Percentiles rank a stretch among this genome's conserved stretches.
Evolutionary conservation across 1,140 invertebrate genomes (phyloP).

Genomic region (Ooceraea biroi): DNA sequence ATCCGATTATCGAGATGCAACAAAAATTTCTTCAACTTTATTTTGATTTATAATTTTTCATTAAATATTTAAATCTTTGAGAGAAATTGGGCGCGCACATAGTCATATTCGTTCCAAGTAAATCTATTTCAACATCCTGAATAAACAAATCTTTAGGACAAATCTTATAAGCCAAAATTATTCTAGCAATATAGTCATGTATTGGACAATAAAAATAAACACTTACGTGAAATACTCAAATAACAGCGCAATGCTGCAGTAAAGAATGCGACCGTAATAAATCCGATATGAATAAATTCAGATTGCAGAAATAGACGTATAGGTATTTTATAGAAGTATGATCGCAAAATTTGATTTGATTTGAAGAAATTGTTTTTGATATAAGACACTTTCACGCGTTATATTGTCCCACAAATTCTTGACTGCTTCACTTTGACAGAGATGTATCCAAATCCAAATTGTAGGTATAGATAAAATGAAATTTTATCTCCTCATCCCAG

Average conservation of each 20-base stretch:
- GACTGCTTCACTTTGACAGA: background rate
- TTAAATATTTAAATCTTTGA: conserved; percentile 1
- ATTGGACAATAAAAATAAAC: background rate
- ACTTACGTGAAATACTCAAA: background rate
- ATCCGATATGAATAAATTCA: background rate
- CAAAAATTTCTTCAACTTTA: background rate
- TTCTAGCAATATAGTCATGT: background rate
- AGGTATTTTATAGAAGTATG: background rate
- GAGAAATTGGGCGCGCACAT: background rate
- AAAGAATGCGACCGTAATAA: background rate
- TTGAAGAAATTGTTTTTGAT: background rate
- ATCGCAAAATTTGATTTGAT: background rate
- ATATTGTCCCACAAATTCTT: background rate
- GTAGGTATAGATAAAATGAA: background rate
- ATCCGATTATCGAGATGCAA: background rate
- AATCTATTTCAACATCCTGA: background rate
- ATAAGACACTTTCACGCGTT: background rate
- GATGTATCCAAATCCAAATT: background rate
- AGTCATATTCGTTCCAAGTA: background rate
- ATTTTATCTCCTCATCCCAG: background rate
- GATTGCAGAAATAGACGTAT: background rate
- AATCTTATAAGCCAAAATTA: background rate
- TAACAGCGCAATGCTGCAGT: background rate
- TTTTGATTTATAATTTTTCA: conserved; percentile 13
- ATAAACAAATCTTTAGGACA: background rate